Evolutionary conservation across 2,797 vertebrate genomes (phyloP), one percentile per base, ranked within the genome.

Genomic region (Hoplostethus atlanticus): DNA sequence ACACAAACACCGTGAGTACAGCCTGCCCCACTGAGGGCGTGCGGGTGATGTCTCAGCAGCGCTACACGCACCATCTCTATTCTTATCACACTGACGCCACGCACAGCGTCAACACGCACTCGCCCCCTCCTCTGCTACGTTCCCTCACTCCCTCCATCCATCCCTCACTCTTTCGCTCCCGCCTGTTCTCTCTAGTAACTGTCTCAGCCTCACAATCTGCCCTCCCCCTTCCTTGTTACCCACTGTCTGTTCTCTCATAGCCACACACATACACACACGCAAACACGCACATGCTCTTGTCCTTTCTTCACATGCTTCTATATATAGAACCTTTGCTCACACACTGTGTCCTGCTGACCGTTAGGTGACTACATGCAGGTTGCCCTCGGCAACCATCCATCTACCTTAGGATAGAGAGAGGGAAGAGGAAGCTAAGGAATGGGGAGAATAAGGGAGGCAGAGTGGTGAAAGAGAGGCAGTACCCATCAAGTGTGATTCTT

Each of bases 51-150:
- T 92, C 93, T 95, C 93, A 94, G 92, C 90, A 84, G 87, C 82
- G 60, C 88, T 91, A 92, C 93, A 92, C 92, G 92, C 93, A 95
- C 86, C 81, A 80, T 89, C 94, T 94, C 95, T 95, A 95, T 95
- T 95, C 93, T 95, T 95, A 93, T 94, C 93, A 16, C 90, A 76
- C 88, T 96, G 95, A 96, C 95, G 95, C 94, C 94, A 95, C 86
- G 85, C 85, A 90, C 92, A 88, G 90, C 95, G 94, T 96, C 95
- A 95, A 91, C 90, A 93, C 92, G 90, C 91, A 79, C 83, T 91
- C 89, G 55, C 93, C 91, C 88, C 94, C 92, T 92, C 93, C 93
- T 92, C 91, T 84, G 87, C 88, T 85, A 92, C 75, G 74, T 87
- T 93, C 86, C 87, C 88, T 90, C 83, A 63, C 81, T 91, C 91